These are phyloP conservation scores for Norana najaformis DNA, from an alignment of 2,888 invertebrate species.

Conservation along the genomic window DNA sequence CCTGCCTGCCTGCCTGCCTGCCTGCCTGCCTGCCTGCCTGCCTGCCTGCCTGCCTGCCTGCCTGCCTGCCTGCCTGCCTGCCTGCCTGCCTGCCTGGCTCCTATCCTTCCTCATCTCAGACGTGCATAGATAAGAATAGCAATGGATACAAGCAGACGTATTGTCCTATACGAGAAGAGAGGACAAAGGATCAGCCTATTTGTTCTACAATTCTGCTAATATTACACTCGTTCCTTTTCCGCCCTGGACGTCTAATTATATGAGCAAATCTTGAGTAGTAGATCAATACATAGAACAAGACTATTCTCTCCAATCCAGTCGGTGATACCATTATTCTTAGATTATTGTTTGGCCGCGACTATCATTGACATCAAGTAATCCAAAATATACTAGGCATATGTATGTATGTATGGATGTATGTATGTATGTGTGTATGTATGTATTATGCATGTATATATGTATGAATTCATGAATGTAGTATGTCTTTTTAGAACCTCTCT, in stretches of 20 bases:
- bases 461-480: no score
- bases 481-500: no score
- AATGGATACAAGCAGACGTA: neutral
- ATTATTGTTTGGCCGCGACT: neutral
- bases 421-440: neutral
- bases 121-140: neutral
- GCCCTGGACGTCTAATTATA: neutral
- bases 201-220: slow-evolving; percentile 2
- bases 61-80: neutral
- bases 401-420: neutral
- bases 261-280: neutral
- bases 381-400: neutral
- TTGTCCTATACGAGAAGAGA: neutral
- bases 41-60: no score
- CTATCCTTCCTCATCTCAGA: neutral
- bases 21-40: neutral
- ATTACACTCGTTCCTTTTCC: neutral
- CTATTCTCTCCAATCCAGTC: neutral
- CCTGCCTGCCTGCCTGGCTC: neutral
- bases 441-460: neutral
- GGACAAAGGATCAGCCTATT: neutral
- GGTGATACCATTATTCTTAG: neutral
- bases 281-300: neutral
- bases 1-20: neutral
- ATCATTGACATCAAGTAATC: neutral